These are phyloP conservation scores for Anabacerthia variegaticeps DNA, from an alignment of 2,797 vertebrate species.

Conservation along the genomic window DNA sequence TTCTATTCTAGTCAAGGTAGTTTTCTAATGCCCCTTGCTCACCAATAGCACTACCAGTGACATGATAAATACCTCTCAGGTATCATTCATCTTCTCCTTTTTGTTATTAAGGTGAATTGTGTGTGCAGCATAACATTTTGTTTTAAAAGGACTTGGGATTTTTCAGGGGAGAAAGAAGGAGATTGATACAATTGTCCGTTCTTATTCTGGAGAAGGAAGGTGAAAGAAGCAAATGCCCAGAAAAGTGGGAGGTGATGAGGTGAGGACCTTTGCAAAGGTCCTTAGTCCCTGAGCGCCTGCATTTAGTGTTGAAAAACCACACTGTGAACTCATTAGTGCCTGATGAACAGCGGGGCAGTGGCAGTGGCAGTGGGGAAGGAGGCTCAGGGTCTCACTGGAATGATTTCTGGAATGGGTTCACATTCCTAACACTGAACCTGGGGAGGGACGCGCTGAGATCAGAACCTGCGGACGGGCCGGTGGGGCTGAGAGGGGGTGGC, in stretches of 20 bases:
- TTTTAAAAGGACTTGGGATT: constrained; percentile 11
- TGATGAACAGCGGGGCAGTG: neutral
- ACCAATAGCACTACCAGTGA: neutral
- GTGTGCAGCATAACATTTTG: constrained; percentile 35
- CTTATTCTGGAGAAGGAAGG: neutral
- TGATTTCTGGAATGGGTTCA: neutral
- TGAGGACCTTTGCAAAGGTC: neutral
- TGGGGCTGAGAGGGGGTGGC: accelerated
- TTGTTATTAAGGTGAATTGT: constrained; percentile 27
- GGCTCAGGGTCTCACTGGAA: neutral
- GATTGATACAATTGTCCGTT: neutral
- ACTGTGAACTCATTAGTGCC: neutral
- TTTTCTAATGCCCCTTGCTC: neutral
- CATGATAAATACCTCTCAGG: constrained; percentile 35
- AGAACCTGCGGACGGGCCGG: accelerated
- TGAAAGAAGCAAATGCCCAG: neutral
- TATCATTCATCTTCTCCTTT: constrained; percentile 45
- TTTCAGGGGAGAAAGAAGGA: constrained; percentile 6
- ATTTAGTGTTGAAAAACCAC: neutral
- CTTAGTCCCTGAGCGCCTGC: neutral
- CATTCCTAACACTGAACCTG: neutral
- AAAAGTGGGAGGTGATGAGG: neutral
- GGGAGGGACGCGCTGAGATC: neutral
- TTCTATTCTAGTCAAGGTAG: neutral
- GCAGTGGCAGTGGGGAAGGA: no score